Evolutionary conservation across 2,113 vertebrate species (phyloP).

Genomic region (Craseonycteris thonglongyai): DNA sequence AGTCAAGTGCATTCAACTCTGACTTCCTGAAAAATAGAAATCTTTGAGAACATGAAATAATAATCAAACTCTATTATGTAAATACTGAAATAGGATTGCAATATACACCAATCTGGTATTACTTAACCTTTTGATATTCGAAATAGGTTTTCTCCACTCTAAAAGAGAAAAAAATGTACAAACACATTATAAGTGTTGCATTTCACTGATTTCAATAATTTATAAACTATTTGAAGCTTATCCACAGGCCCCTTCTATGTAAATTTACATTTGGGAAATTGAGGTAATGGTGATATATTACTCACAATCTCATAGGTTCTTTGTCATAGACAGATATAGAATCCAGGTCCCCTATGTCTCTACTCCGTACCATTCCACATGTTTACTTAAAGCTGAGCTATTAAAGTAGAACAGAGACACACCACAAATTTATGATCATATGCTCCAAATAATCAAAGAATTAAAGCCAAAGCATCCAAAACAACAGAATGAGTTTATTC

Average conservation of each 20-base stretch:
- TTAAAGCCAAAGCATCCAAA: neutral
- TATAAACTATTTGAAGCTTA: neutral
- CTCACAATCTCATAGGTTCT: neutral
- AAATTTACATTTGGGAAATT: neutral
- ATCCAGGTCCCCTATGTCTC: neutral
- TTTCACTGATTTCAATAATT: neutral
- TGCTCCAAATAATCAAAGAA: neutral
- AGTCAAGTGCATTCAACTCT: neutral
- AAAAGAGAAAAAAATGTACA: neutral
- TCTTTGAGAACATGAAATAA: slow-evolving; percentile 15
- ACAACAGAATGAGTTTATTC: neutral
- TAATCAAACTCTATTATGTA: neutral
- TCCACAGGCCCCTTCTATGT: neutral
- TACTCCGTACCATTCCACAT: neutral
- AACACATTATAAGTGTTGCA: neutral
- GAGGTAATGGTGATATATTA: neutral
- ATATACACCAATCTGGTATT: neutral
- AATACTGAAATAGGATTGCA: neutral
- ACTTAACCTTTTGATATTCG: neutral
- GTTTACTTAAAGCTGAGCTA: neutral
- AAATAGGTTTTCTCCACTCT: neutral
- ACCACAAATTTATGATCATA: neutral
- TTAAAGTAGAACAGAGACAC: neutral
- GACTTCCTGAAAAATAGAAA: neutral
- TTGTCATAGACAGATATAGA: neutral